Evolutionary conservation across 1,140 invertebrate species (phyloP), one percentile per base, ranked within the genome.

Genomic region (Papilio helenus): DNA sequence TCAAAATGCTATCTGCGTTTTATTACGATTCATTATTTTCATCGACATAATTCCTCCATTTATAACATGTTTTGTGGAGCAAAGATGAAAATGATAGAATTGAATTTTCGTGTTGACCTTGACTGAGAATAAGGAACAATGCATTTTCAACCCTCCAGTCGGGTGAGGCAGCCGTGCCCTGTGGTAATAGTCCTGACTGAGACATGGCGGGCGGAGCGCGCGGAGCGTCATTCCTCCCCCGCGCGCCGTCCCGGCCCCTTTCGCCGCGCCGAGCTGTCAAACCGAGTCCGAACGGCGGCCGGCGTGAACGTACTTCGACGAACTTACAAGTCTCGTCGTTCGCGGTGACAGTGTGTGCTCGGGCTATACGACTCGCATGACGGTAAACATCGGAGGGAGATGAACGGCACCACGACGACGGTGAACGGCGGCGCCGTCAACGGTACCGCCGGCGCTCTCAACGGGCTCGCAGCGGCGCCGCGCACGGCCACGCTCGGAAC

Each of bases 321-420:
- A 85, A 83, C 81, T 87, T 86, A 90, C 89, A 88, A 88, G 88
- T 81, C 85, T 85, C 84, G 85, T 89, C 82, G 84, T 91, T 86
- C 83, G 86, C 89, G 86, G 84, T 93, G 92, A 91, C 85, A 88
- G 90, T 92, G 91, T 90, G 88, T 92, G 84, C 87, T 87, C 89
- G 88, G 86, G 87, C 26, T 88, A 84, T 82, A 89, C 73, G 26
- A 61, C 85, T 91, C 90, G 92, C 85, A 93, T 94, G 92, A 89
- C 91, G 89, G 87, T 85, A 86, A 85, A 85, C 42, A 88, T 80
- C 73, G 82, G 81, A 83, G 87, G 84, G 92, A 89, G 89, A 94
- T 94, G 93, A 94, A 94, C 92, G 91, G 92, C 88, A 93, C 91
- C 81, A 92, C 92, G 85, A 92, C 92, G 85, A 94, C 93, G 88